Percentiles rank a stretch among this genome's conserved stretches.
These are phyloP conservation scores for Anarhynchus alexandrinus DNA, from an alignment of 2,113 vertebrate species.

Conservation along the genomic window DNA sequence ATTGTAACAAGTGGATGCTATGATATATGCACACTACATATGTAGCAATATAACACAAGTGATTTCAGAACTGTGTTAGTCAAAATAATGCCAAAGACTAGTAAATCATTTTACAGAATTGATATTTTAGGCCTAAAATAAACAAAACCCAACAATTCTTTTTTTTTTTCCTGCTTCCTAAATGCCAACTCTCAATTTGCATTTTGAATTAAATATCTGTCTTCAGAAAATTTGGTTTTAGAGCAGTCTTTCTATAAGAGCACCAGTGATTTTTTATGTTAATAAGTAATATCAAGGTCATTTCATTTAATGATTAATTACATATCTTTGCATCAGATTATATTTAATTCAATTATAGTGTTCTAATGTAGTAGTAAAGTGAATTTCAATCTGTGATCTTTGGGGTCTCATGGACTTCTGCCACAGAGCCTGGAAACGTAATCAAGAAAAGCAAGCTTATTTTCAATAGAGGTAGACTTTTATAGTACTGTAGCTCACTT, in stretches of 20 bases:
- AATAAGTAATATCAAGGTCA: background rate
- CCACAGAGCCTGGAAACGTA: background rate
- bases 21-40: background rate
- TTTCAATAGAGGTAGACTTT: background rate
- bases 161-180: background rate
- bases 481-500: background rate
- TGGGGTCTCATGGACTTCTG: background rate
- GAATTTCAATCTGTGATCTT: background rate
- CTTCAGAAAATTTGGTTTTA: background rate
- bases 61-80: background rate
- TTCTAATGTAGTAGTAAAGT: background rate
- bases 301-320: background rate
- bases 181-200: background rate
- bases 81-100: background rate
- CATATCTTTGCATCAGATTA: background rate
- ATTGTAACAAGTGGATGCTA: background rate
- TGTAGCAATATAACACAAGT: background rate
- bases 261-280: background rate
- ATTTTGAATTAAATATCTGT: background rate
- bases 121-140: background rate
- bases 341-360: background rate
- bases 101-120: background rate
- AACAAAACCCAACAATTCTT: background rate
- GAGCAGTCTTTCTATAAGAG: background rate
- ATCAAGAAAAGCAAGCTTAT: background rate